Evolutionary conservation across 2,888 invertebrate genomes (phyloP).

Genomic region (Calameuta idolon): DNA sequence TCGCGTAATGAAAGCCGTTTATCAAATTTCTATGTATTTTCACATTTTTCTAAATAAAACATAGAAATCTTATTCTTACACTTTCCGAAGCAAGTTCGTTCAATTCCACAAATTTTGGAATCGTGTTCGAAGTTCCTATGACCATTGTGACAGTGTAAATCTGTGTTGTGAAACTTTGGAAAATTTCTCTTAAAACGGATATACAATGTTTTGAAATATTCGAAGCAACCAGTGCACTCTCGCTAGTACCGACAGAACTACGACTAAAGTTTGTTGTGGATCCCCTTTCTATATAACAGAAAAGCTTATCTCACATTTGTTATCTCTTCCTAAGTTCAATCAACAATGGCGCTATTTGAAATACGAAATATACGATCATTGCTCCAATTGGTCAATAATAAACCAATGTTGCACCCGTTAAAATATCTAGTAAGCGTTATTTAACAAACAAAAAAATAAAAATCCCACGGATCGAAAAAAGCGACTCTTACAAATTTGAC

Average conservation of each 20-base stretch:
- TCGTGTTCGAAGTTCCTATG: conserved; percentile 31
- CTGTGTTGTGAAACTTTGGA: background rate
- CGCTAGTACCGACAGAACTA: background rate
- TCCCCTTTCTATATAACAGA: background rate
- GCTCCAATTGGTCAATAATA: background rate
- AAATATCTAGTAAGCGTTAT: too few relatives aligned
- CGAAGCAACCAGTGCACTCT: background rate
- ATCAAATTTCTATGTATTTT: background rate
- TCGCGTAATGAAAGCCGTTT: background rate
- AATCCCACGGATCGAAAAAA: too few relatives aligned
- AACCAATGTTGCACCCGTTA: background rate
- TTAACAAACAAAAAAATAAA: too few relatives aligned
- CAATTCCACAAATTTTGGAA: conserved; percentile 67
- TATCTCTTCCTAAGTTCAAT: background rate
- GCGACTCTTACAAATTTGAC: too few relatives aligned
- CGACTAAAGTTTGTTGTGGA: background rate
- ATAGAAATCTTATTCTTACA: conserved; percentile 58
- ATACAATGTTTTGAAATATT: background rate
- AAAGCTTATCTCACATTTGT: background rate
- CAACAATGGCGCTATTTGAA: background rate
- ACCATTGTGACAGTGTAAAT: conserved; percentile 13
- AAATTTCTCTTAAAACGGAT: background rate
- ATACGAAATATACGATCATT: background rate
- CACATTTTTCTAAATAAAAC: background rate
- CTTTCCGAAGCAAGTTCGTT: conserved; percentile 68